Percentiles rank a stretch among this genome's conserved stretches.
Evolutionary conservation across 2,113 vertebrate genomes (phyloP).

Genomic region (Tor tambroides): DNA sequence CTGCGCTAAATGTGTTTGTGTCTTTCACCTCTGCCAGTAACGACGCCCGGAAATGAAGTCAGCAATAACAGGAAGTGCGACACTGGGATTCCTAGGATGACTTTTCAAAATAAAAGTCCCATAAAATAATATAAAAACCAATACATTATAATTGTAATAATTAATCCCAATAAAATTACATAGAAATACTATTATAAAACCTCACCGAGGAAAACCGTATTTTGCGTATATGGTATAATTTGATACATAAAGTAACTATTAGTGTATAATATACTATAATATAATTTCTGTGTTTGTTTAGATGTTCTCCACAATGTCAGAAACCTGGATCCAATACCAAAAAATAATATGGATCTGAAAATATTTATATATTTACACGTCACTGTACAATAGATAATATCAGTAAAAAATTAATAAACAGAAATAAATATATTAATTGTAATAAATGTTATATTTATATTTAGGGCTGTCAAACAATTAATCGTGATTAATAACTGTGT

Average conservation of each 20-base stretch:
- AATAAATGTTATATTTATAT: too few relatives aligned
- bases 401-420: too few relatives aligned
- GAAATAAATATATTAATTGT: too few relatives aligned
- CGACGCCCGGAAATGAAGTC: slow-evolving; percentile 30
- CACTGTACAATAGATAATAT: not conserved
- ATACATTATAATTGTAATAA: not conserved
- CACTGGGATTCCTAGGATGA: not conserved
- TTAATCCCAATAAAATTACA: too few relatives aligned
- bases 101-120: not conserved
- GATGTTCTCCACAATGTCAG: not conserved
- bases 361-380: not conserved
- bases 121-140: not conserved
- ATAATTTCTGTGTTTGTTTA: not conserved
- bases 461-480: too few relatives aligned
- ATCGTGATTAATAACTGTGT: too few relatives aligned
- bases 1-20: not conserved
- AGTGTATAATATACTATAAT: not conserved
- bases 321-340: not conserved
- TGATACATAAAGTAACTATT: not conserved
- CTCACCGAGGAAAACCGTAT: not conserved
- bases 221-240: not conserved
- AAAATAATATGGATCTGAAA: not conserved
- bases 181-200: not conserved
- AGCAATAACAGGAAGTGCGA: not conserved
- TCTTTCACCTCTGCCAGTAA: slow-evolving; percentile 28